These are phyloP conservation scores for Dynastes grantii DNA, from an alignment of 2,888 invertebrate genomes.

Conservation along the genomic window DNA sequence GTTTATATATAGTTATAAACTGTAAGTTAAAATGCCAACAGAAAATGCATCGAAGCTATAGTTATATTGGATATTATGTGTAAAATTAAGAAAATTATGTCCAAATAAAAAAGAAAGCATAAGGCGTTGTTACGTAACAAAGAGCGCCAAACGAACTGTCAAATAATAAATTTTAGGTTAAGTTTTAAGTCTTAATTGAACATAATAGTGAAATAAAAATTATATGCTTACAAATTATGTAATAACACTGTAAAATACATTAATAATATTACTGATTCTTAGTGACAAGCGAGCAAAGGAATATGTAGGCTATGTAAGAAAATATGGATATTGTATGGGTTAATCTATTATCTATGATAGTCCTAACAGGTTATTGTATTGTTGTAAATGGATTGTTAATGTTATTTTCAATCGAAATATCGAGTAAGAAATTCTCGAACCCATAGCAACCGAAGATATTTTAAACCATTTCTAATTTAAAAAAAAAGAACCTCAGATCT, in stretches of 20 bases:
- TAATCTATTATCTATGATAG: conserved; percentile 1
- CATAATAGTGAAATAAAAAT: neutral
- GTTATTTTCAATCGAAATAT: too few relatives aligned
- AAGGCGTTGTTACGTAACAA: neutral
- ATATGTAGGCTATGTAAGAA: too few relatives aligned
- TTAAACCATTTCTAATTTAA: too few relatives aligned
- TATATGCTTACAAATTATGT: neutral
- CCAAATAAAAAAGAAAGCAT: conserved; percentile 3
- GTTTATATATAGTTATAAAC: too few relatives aligned
- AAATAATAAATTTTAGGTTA: neutral
- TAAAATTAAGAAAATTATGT: neutral
- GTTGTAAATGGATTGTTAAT: neutral
- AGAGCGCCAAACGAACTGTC: too few relatives aligned
- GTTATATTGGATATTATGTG: too few relatives aligned
- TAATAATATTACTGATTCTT: neutral
- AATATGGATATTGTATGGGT: conserved; percentile 4
- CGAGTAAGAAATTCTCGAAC: too few relatives aligned
- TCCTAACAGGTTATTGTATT: neutral
- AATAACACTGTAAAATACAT: conserved; percentile 1
- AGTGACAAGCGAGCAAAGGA: too few relatives aligned
- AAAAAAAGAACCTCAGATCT: too few relatives aligned
- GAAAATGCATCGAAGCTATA: neutral
- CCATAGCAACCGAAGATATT: too few relatives aligned
- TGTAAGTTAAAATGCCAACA: conserved; percentile 43
- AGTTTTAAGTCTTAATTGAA: conserved; percentile 6